Conservation (phyloP, 2,888 invertebrate genomes). For the Dinocampus coccinellae region DNA sequence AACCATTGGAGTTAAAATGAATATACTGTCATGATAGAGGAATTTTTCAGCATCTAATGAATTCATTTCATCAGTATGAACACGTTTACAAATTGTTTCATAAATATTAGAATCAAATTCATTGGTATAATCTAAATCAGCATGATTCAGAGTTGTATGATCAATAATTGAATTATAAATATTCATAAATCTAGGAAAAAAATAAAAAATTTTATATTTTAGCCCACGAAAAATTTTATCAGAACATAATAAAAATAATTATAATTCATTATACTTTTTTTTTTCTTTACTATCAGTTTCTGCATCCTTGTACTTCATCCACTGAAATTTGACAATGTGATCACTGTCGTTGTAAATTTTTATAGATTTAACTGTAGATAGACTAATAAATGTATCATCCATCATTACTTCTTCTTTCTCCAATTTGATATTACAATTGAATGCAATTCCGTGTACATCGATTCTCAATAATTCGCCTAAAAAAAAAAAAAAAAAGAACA, state of each 20-base stretch:
- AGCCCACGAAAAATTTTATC: not conserved
- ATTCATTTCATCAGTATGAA: slow-evolving; percentile 66
- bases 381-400: slow-evolving; percentile 74
- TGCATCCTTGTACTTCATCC: slow-evolving; percentile 71
- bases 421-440: slow-evolving; percentile 71
- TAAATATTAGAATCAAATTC: slow-evolving; percentile 50
- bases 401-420: slow-evolving; percentile 72
- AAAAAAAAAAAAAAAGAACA: slow-evolving; percentile 3
- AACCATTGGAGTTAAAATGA: slow-evolving; percentile 73
- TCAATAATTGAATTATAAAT: slow-evolving; percentile 47
- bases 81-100: slow-evolving; percentile 66
- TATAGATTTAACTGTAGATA: slow-evolving; percentile 71
- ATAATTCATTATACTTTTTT: slow-evolving; percentile 46
- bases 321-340: slow-evolving; percentile 72
- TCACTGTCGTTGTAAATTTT: slow-evolving; percentile 73
- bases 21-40: slow-evolving; percentile 61
- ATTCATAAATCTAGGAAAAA: slow-evolving; percentile 48
- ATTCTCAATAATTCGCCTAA: slow-evolving; percentile 72
- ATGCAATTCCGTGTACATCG: slow-evolving; percentile 68
- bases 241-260: not conserved
- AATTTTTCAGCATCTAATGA: slow-evolving; percentile 61
- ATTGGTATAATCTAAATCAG: slow-evolving; percentile 52
- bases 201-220: slow-evolving; percentile 33
- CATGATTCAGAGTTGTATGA: slow-evolving; percentile 43
- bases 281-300: slow-evolving; percentile 66